phyloP scores from a whole-genome alignment of 2,888 invertebrate genomes.

The Philereme transversata region DNA sequence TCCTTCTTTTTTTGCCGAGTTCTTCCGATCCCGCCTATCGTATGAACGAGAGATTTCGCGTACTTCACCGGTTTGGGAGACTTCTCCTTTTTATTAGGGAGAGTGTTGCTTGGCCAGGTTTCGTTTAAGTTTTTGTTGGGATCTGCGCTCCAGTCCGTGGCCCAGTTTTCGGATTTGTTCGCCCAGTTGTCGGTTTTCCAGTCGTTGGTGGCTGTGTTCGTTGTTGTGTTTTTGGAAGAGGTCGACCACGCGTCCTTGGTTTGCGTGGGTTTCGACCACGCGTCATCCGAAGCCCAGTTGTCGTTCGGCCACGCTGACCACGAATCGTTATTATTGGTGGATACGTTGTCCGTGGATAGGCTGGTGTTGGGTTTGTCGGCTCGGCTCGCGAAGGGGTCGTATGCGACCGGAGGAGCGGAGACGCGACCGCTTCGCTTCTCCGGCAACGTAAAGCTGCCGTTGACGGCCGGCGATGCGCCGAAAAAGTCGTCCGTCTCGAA shows the following conservation, averaged over 20 bases:
- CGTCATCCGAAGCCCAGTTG: conserved; percentile 57
- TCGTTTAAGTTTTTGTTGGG: conserved; percentile 70
- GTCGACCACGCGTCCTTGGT: conserved; percentile 67
- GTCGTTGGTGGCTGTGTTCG: conserved; percentile 43
- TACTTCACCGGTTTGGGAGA: conserved; percentile 79
- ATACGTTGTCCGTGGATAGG: conserved; percentile 30
- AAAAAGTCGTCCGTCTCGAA: conserved; percentile 73
- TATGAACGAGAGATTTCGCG: conserved; percentile 73
- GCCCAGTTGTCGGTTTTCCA: conserved; percentile 67
- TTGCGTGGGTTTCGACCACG: conserved; percentile 50
- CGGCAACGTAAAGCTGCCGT: conserved; percentile 55
- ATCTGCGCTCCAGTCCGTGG: conserved; percentile 62
- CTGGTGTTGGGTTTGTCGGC: conserved; percentile 14
- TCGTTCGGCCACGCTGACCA: conserved; percentile 53
- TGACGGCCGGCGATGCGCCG: conserved; percentile 51
- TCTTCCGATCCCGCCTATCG: conserved; percentile 76
- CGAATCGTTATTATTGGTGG: conserved; percentile 38
- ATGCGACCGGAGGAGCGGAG: conserved; percentile 68
- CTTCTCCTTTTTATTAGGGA: conserved; percentile 75
- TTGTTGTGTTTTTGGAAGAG: conserved; percentile 28
- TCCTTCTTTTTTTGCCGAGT: conserved; percentile 69
- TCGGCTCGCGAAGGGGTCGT: conserved; percentile 57
- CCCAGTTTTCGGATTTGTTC: conserved; percentile 61
- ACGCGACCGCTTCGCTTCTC: conserved; percentile 70
- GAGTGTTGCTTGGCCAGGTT: conserved; percentile 72